phyloP scores from a whole-genome alignment of 2,113 vertebrate genomes.

The Pyxicephalus adspersus region DNA sequence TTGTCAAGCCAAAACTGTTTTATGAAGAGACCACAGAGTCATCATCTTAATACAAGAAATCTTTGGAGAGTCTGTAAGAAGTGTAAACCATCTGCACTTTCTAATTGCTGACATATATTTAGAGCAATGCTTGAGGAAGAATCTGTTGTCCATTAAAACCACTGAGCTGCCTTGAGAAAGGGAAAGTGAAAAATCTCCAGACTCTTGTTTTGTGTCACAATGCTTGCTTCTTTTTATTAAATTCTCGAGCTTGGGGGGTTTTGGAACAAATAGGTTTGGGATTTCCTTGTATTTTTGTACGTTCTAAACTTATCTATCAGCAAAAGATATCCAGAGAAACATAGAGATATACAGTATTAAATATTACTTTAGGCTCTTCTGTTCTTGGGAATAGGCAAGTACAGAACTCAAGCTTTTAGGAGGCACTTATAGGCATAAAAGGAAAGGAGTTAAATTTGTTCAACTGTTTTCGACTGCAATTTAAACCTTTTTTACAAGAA shows the following conservation, averaged over 20 bases:
- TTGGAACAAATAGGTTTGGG: conserved; percentile 2
- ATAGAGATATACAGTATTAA: background rate
- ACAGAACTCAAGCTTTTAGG: background rate
- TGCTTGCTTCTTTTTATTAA: conserved; percentile 18
- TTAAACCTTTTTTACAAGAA: no score
- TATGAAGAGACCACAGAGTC: background rate
- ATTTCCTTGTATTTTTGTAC: conserved; percentile 7
- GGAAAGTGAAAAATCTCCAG: conserved; percentile 34
- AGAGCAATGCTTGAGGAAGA: background rate
- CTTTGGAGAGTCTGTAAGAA: background rate
- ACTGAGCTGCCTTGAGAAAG: background rate
- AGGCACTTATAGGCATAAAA: background rate
- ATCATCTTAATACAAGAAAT: background rate
- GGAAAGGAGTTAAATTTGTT: background rate
- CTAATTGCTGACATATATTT: conserved; percentile 9
- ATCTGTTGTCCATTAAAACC: conserved; percentile 7
- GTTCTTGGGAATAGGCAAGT: background rate
- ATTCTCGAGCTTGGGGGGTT: conserved; percentile 15
- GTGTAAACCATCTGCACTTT: background rate
- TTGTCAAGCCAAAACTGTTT: background rate
- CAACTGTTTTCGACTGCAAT: no score
- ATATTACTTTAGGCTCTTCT: background rate
- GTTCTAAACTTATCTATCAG: background rate
- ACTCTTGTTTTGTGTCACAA: conserved; percentile 3
- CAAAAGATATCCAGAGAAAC: background rate